Conservation (phyloP, 1,140 invertebrate species). For the Drosophila micromelanica region DNA sequence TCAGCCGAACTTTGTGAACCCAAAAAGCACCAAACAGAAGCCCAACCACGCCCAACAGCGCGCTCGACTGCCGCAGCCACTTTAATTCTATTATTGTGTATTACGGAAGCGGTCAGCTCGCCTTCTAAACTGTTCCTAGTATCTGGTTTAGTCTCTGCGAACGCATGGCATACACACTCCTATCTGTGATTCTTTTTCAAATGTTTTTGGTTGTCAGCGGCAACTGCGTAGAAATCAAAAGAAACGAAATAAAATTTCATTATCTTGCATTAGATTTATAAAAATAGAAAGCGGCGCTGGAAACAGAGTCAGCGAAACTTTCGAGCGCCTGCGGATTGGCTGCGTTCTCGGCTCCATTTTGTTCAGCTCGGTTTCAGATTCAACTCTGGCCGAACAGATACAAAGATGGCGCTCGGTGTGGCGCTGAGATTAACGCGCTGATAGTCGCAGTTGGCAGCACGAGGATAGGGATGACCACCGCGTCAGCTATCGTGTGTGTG, state of each 20-base stretch:
- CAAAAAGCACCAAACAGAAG: constrained; percentile 21
- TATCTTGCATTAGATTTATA: constrained; percentile 82
- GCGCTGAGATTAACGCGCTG: constrained; percentile 74
- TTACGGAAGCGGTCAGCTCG: constrained; percentile 35
- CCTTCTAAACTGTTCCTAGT: too few species aligned
- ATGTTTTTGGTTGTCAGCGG: constrained; percentile 77
- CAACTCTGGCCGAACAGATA: constrained; percentile 40
- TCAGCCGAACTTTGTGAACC: constrained; percentile 76
- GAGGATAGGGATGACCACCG: constrained; percentile 48
- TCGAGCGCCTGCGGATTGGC: constrained; percentile 54
- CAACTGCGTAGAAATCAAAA: constrained; percentile 78
- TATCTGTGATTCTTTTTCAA: constrained; percentile 71
- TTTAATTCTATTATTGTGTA: constrained; percentile 81
- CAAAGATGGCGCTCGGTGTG: constrained; percentile 63
- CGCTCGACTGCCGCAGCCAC: constrained; percentile 51
- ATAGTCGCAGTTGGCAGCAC: constrained; percentile 68
- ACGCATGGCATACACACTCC: constrained; percentile 3
- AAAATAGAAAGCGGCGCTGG: constrained; percentile 55
- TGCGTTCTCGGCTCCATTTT: constrained; percentile 2
- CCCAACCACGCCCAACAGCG: constrained; percentile 11
- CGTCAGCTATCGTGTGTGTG: constrained; percentile 31
- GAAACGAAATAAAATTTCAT: constrained; percentile 81
- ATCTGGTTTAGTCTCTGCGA: background rate
- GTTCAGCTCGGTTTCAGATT: constrained; percentile 38
- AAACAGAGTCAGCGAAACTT: constrained; percentile 64